These are phyloP conservation scores for Eudemis profundana DNA, from an alignment of 2,888 invertebrate genomes.

Conservation along the genomic window DNA sequence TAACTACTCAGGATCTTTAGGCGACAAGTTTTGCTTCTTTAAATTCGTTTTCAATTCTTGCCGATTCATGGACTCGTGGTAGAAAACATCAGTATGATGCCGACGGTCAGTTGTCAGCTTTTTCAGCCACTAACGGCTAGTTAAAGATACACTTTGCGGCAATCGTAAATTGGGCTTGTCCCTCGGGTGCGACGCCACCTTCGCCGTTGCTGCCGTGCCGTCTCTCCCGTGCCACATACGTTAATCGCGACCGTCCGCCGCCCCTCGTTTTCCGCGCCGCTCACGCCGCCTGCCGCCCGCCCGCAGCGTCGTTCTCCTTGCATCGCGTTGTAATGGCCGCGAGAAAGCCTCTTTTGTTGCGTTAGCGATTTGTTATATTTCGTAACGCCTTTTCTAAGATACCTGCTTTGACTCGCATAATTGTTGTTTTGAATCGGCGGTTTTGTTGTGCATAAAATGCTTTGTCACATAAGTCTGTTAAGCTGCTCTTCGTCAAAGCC, in stretches of 20 bases:
- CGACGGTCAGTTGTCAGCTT: not conserved
- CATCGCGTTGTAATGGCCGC: constrained; percentile 80
- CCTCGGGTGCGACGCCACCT: constrained; percentile 57
- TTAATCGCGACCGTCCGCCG: constrained; percentile 69
- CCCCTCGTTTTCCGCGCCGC: constrained; percentile 51
- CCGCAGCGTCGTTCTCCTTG: constrained; percentile 60
- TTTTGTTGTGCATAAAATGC: constrained; percentile 81
- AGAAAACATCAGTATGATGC: not conserved
- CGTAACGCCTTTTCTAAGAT: constrained; percentile 75
- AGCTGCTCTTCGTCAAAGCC: constrained; percentile 65
- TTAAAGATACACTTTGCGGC: constrained; percentile 81
- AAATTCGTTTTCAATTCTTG: not conserved
- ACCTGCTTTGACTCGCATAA: constrained; percentile 82
- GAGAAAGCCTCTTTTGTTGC: constrained; percentile 84
- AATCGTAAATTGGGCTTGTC: constrained; percentile 75
- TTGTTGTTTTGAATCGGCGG: constrained; percentile 82
- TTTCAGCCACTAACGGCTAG: constrained; percentile 68
- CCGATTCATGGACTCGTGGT: not conserved
- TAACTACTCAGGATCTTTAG: constrained; percentile 53
- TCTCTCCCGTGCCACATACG: constrained; percentile 67
- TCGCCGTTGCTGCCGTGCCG: constrained; percentile 57
- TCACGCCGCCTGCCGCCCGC: constrained; percentile 54
- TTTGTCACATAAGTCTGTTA: constrained; percentile 82
- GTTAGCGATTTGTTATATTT: constrained; percentile 82
- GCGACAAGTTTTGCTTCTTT: not conserved